These are phyloP conservation scores for Misgurnus anguillicaudatus DNA, from an alignment of 2,113 vertebrate species.

Conservation along the genomic window DNA sequence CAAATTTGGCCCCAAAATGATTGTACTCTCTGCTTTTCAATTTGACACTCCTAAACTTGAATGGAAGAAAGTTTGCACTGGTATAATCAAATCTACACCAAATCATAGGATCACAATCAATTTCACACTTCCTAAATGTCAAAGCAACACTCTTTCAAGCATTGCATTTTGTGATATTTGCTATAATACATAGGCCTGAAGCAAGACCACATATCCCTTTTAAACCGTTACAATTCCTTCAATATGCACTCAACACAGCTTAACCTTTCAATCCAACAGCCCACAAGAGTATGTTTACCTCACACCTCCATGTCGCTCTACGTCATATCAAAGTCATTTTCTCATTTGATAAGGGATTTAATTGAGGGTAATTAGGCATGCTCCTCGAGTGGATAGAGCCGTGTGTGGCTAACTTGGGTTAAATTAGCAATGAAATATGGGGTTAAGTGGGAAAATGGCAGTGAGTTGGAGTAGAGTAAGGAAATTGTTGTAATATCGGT, in stretches of 20 bases:
- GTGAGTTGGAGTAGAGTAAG: not conserved
- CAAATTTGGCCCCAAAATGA: not conserved
- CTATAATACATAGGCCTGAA: not conserved
- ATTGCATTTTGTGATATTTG: slow-evolving; percentile 2
- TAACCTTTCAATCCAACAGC: slow-evolving; percentile 49
- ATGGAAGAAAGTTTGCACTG: not conserved
- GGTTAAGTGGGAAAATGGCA: slow-evolving; percentile 70
- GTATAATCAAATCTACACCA: not conserved
- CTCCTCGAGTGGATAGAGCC: slow-evolving; percentile 65
- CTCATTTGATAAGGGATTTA: slow-evolving; percentile 77
- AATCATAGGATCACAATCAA: slow-evolving; percentile 21
- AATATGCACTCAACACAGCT: slow-evolving; percentile 52
- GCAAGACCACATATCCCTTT: not conserved
- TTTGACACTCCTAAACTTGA: not conserved
- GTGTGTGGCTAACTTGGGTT: slow-evolving; percentile 68
- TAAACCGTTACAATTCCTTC: not conserved
- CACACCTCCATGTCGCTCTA: slow-evolving; percentile 67
- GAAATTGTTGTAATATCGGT: not conserved
- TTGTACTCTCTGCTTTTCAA: not conserved
- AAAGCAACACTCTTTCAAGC: slow-evolving; percentile 10
- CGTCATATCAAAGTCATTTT: slow-evolving; percentile 80
- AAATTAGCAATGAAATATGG: slow-evolving; percentile 80
- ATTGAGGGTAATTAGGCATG: slow-evolving; percentile 83
- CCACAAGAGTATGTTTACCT: slow-evolving; percentile 56
- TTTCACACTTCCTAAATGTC: slow-evolving; percentile 24